Evolutionary conservation across 2,888 invertebrate species (phyloP).

Genomic region (Pseudococcus viburni): DNA sequence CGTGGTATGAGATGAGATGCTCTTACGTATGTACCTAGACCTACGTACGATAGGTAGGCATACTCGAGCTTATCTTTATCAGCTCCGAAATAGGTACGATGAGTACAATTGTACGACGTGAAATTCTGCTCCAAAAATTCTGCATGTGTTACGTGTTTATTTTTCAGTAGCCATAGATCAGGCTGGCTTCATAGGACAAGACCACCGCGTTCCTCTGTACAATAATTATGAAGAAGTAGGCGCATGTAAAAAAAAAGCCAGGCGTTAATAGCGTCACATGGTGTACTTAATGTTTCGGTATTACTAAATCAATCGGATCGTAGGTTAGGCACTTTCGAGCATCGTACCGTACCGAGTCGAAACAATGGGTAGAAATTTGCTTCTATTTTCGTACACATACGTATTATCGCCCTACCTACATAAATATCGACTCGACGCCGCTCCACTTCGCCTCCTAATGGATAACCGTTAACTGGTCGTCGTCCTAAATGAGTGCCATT

Average conservation of each 20-base stretch:
- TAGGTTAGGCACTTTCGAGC: neutral
- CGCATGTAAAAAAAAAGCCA: neutral
- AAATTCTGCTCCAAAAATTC: neutral
- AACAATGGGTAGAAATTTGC: slow-evolving; percentile 48
- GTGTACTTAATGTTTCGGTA: neutral
- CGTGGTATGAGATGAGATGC: neutral
- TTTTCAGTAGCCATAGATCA: neutral
- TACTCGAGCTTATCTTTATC: no score
- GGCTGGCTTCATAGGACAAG: neutral
- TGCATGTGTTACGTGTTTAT: no score
- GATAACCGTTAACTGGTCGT: slow-evolving; percentile 30
- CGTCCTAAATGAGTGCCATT: slow-evolving; percentile 61
- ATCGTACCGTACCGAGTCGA: slow-evolving; percentile 7
- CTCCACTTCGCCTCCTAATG: neutral
- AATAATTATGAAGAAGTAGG: neutral
- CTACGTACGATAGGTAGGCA: no score
- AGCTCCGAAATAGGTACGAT: neutral
- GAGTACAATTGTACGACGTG: neutral
- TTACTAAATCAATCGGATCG: neutral
- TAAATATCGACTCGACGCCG: neutral
- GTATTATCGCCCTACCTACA: neutral
- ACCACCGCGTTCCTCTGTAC: neutral
- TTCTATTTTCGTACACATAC: slow-evolving; percentile 59
- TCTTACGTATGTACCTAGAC: neutral
- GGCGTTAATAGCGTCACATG: neutral